phyloP scores from a whole-genome alignment of 2,797 vertebrate genomes.

The Acanthornis magna region DNA sequence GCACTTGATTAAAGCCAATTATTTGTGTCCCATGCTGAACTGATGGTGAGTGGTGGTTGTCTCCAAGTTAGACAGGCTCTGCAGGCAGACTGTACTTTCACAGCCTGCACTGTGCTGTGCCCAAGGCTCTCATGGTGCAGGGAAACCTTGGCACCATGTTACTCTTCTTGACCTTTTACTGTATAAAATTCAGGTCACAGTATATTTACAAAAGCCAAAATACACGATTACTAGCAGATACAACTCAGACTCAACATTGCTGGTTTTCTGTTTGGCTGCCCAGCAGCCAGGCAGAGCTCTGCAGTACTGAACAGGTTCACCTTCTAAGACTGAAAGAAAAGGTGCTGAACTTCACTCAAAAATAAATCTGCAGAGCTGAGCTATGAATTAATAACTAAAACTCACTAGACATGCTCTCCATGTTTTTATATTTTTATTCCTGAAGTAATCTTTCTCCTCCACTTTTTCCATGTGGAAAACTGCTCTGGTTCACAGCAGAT shows the following conservation, averaged over 20 bases:
- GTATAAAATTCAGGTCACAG: background rate
- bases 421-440: background rate
- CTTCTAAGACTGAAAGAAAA: background rate
- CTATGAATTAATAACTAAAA: background rate
- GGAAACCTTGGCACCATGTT: background rate
- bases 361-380: background rate
- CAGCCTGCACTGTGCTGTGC: background rate
- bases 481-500: background rate
- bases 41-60: background rate
- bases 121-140: background rate
- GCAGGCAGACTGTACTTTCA: background rate
- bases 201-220: background rate
- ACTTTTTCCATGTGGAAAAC: background rate
- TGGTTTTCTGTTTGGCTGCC: background rate
- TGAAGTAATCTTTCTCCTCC: background rate
- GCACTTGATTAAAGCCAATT: background rate
- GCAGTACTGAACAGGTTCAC: background rate
- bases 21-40: background rate
- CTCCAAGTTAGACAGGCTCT: background rate
- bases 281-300: background rate
- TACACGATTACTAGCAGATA: background rate
- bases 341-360: background rate
- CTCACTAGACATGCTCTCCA: background rate
- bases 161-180: background rate
- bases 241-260: background rate